Evolutionary conservation across 2,888 invertebrate species (phyloP).

Genomic region (Ectobius pallidus): DNA sequence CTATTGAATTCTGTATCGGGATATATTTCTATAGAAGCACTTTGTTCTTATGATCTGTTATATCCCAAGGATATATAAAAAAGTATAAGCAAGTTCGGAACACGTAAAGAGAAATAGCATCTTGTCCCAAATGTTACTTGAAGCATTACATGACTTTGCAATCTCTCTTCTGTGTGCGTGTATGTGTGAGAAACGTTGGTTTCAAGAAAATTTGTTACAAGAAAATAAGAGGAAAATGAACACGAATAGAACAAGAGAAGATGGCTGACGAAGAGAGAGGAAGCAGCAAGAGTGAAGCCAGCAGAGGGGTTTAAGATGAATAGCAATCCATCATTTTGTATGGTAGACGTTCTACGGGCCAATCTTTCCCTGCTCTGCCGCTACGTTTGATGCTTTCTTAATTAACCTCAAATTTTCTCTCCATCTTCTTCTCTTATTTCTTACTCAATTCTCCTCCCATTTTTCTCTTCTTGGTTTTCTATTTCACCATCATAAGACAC

Average conservation of each 20-base stretch:
- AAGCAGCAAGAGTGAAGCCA: neutral
- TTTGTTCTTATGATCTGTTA: no score
- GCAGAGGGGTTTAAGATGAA: constrained; percentile 34
- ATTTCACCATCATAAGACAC: constrained; percentile 21
- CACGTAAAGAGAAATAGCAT: constrained; percentile 4
- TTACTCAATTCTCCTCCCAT: constrained; percentile 15
- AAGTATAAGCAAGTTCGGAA: no score
- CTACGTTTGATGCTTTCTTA: constrained; percentile 43
- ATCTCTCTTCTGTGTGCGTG: constrained; percentile 1
- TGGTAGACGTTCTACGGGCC: constrained; percentile 24
- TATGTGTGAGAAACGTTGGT: constrained; percentile 19
- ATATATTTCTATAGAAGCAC: no score
- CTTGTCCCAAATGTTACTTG: neutral
- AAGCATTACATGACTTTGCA: constrained; percentile 25
- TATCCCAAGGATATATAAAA: no score
- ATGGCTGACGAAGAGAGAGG: neutral
- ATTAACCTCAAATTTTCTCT: constrained; percentile 40
- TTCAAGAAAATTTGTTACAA: constrained; percentile 9
- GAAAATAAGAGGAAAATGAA: constrained; percentile 24
- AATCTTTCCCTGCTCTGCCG: constrained; percentile 22
- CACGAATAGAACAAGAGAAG: constrained; percentile 9
- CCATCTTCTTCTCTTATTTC: constrained; percentile 27
- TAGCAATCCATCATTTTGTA: constrained; percentile 40
- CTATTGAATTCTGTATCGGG: no score
- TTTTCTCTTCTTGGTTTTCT: constrained; percentile 12